Base-by-base conservation (phyloP, 2,888 invertebrate genomes). In the Scelioninae gen. 1 region DNA sequence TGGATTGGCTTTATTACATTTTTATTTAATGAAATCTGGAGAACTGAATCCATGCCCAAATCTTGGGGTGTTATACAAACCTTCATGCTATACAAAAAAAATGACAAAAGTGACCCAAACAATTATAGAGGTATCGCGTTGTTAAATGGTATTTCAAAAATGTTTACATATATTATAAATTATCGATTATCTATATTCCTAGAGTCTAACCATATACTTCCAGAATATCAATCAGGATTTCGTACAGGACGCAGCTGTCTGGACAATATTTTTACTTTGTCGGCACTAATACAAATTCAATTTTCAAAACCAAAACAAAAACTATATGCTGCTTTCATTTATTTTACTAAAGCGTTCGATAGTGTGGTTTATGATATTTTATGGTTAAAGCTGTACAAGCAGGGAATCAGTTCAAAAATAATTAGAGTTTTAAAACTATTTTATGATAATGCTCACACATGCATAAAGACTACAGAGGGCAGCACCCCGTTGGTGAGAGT, bases 141-240 rank as follows among this genome's bases (percentile, higher is more conserved):
- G 23, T 23, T 23, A 23, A 23, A 23, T 23, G 23, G 23, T 23
- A 62, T 62, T 10, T 2, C 45, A 2, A 62, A 62, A 15, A 15
- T 62, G 0, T 62, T 62, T 5, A 62, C 62, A 13, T 5, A 7
- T n/a, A 60, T 62, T 8, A 16, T 62, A 32, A 23, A 23, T 23
- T 7, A 5, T 1, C 10, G 5, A 31, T 32, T 45, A 45, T 6
- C 45, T 2, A 4, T n/a, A 3, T 43, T 1, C 1, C 32, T 45
- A 47, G 31, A 13, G 15, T 0, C 6, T 0, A 32, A 31, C 6
- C 45, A 62, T 13, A 47, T 47, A 9, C 13, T 62, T 4, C 47
- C 62, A 1, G 62, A 62, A 47, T 62, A 45, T 15, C 62, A 62
- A n/a, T 8, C 45, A 13, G 47, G 62, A 8, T 62, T 62, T 29